Percentiles rank a stretch among this genome's conserved stretches.
Evolutionary conservation across 2,113 vertebrate genomes (phyloP).

Genomic region (Hystrix cristata): DNA sequence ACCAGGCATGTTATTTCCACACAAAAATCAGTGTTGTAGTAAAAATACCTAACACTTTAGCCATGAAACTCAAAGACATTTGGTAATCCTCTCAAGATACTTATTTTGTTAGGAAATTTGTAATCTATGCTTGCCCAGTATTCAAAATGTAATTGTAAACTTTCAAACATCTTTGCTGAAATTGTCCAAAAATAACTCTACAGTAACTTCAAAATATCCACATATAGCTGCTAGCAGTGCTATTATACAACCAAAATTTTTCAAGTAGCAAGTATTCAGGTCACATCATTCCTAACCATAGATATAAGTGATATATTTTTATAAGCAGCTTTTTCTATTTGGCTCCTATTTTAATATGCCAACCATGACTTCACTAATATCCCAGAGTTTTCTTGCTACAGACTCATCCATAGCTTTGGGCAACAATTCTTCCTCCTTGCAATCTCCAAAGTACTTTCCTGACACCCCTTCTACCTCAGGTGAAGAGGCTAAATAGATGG

Average conservation of each 20-base stretch:
- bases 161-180: conserved; percentile 40
- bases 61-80: conserved; percentile 29
- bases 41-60: conserved; percentile 29
- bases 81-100: neutral
- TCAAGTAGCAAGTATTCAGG: conserved; percentile 1
- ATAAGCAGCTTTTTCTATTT: neutral
- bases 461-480: conserved; percentile 94
- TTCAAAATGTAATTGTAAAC: neutral
- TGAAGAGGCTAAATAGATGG: conserved; percentile 95
- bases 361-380: conserved; percentile 96
- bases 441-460: conserved; percentile 96
- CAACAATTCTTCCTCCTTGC: conserved; percentile 94
- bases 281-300: neutral
- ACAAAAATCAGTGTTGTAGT: neutral
- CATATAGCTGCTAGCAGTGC: neutral
- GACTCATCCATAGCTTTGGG: conserved; percentile 93
- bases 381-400: conserved; percentile 94
- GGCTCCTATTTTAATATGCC: conserved; percentile 90
- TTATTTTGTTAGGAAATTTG: conserved; percentile 8
- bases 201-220: neutral
- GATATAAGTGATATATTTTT: neutral
- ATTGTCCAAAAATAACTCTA: neutral
- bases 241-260: neutral
- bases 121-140: conserved; percentile 28
- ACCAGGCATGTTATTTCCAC: conserved; percentile 29